These are phyloP conservation scores for Phrynocephalus vlangalii DNA, from an alignment of 2,797 vertebrate species.

Conservation along the genomic window DNA sequence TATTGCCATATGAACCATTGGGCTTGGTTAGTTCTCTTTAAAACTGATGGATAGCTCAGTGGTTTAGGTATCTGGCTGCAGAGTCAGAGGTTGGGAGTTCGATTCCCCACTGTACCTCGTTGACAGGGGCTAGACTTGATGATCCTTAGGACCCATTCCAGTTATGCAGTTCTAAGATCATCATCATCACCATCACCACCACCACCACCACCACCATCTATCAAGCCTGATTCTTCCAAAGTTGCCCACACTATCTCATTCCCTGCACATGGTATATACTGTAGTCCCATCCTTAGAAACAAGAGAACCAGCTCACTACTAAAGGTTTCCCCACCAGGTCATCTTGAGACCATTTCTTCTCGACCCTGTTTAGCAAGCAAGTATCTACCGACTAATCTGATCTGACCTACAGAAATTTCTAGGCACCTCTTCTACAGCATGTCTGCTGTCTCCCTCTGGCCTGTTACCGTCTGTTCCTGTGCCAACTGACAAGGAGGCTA, in stretches of 20 bases:
- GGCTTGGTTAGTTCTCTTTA: no score
- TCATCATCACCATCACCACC: no score
- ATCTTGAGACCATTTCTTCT: background rate
- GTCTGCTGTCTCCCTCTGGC: background rate
- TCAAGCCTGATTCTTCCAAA: no score
- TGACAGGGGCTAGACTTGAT: no score
- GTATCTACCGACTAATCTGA: background rate
- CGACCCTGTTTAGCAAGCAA: background rate
- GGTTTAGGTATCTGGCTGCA: no score
- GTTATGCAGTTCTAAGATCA: no score
- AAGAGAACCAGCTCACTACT: background rate
- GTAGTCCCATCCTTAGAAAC: background rate
- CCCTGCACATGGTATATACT: background rate
- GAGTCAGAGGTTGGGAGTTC: no score
- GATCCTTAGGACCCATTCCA: no score
- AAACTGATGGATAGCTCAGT: no score
- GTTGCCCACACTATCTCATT: no score
- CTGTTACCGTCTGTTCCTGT: background rate
- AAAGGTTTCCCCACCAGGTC: background rate
- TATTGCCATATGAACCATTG: no score
- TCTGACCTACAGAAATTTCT: background rate
- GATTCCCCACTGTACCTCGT: no score
- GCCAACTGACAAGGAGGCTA: background rate
- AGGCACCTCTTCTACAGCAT: background rate
- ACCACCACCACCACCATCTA: background rate